Evolutionary conservation across 1,140 invertebrate species (phyloP).

Genomic region (Penaeus vannamei): DNA sequence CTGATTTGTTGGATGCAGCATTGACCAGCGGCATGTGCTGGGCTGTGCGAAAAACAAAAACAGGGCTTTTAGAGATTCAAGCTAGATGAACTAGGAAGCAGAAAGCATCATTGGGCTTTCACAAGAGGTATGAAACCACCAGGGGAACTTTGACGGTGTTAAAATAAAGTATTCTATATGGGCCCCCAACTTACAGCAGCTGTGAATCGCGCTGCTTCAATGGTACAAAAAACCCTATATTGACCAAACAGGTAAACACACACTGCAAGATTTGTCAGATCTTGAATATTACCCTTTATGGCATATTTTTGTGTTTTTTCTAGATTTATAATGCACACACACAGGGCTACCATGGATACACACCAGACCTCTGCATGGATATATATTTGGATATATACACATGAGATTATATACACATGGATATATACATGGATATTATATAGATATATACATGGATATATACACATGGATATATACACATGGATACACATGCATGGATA

Average conservation of each 20-base stretch:
- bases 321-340: too few relatives aligned
- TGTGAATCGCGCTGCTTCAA: slow-evolving; percentile 92
- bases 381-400: too few relatives aligned
- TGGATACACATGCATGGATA: too few relatives aligned
- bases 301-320: too few relatives aligned
- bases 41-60: too few relatives aligned
- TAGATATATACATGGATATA: too few relatives aligned
- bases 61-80: slow-evolving; percentile 84
- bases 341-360: too few relatives aligned
- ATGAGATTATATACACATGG: too few relatives aligned
- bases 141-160: slow-evolving; percentile 95
- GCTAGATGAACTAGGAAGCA: slow-evolving; percentile 79
- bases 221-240: slow-evolving; percentile 88
- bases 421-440: too few relatives aligned
- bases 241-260: slow-evolving; percentile 84
- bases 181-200: slow-evolving; percentile 97
- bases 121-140: slow-evolving; percentile 82
- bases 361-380: too few relatives aligned
- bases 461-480: too few relatives aligned
- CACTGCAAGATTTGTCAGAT: slow-evolving; percentile 11
- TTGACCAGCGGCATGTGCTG: slow-evolving; percentile 93
- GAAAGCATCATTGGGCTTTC: slow-evolving; percentile 81
- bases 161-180: slow-evolving; percentile 93
- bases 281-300: not conserved
- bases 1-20: slow-evolving; percentile 90